Base-by-base conservation (phyloP, 2,797 vertebrate genomes). In the Oceanodroma leucorhoa region DNA sequence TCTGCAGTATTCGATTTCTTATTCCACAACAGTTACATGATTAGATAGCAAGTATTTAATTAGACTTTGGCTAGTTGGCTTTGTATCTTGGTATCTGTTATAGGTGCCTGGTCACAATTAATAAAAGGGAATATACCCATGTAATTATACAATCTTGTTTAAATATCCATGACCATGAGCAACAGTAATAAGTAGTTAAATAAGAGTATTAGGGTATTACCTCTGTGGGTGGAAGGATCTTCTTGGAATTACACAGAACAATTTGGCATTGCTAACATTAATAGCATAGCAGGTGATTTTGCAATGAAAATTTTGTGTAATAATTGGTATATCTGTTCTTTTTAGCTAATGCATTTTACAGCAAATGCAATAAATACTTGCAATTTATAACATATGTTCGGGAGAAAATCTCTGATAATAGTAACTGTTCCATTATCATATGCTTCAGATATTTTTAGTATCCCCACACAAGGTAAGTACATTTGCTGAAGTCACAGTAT, bases 381-480 rank as follows among this genome's bases (percentile, higher is more conserved):
- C 14, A 67, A 30, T 94, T 83, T 66, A 20, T 53, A 76, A 89
- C 57, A 40, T 34, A 48, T 14, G 9, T 60, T 80, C 46, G 36
- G 61, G 80, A 77, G 46, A 73, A 89, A 61, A 58, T 36, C 4
- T 91, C 78, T 89, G 53, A 13, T 75, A 66, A 67, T 43, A 69
- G 76, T 69, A 93, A 43, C 40, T 22, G 40, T 72, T 91, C 71
- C 23, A 13, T 86, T 87, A 48, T 80, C 34, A 51, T 72, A 48
- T 69, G 62, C 62, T 90, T 80, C 53, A 82, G 87, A 41, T 87
- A 62, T 69, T 94, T 96, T 86, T 94, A 69, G 46, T 91, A 69
- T 78, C 40, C 67, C 62, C 53, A 61, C 1, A 2, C 43, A 45
- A 87, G 77, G 50, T 72, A 50, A 72, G 57, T 45, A 27, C 27